phyloP scores from a whole-genome alignment of 1,140 invertebrate genomes.

The Proales similis region DNA sequence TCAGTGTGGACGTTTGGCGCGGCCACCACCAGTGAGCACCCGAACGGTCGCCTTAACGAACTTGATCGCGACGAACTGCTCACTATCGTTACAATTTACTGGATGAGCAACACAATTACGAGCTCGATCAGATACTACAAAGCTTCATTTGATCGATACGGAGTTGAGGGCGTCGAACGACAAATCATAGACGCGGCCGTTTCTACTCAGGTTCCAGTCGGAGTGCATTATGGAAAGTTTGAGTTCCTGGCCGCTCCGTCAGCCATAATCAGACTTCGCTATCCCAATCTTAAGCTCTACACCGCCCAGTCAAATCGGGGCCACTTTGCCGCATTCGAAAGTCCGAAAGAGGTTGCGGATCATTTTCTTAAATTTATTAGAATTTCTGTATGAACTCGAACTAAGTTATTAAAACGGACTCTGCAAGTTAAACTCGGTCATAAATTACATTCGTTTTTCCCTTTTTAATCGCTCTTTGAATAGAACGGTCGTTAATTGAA shows the following conservation, averaged over 20 bases:
- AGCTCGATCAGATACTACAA: conserved; percentile 68
- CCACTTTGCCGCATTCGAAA: conserved; percentile 75
- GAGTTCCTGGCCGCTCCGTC: conserved; percentile 46
- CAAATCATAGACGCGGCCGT: conserved; percentile 5
- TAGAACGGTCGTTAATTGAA: too few species aligned
- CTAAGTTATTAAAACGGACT: too few species aligned
- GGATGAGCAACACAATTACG: conserved; percentile 67
- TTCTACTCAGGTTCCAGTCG: conserved; percentile 49
- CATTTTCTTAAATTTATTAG: conserved; percentile 38
- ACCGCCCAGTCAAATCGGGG: conserved; percentile 58
- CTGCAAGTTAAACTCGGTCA: too few species aligned
- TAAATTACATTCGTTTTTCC: too few species aligned
- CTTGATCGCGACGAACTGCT: conserved; percentile 67
- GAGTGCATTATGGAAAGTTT: conserved; percentile 47
- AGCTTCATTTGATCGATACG: conserved; percentile 58
- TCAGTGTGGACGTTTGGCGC: conserved; percentile 63
- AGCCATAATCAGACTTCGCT: conserved; percentile 43
- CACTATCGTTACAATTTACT: conserved; percentile 83
- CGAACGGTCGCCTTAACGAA: conserved; percentile 62
- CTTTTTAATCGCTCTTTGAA: too few species aligned
- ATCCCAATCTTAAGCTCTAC: conserved; percentile 47
- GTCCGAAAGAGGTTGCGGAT: conserved; percentile 30
- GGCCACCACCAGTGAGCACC: conserved; percentile 48
- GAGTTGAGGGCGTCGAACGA: conserved; percentile 50
- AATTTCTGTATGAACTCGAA: too few species aligned